Evolutionary conservation across 92 coral and sea anemone species (phyloP).

Genomic region (Chrysogorgia sp.): DNA sequence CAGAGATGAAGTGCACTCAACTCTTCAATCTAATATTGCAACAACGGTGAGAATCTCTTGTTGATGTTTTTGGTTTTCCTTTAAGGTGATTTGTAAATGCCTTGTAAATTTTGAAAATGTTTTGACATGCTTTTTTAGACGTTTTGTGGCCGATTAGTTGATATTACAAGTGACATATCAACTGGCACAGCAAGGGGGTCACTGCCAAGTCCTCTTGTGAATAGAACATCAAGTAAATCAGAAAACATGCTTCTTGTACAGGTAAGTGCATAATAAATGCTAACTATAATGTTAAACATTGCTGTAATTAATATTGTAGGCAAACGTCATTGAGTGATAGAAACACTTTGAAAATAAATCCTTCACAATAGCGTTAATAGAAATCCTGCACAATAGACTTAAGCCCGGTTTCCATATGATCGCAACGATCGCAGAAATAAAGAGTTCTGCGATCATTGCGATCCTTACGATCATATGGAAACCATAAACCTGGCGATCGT

Average conservation of each 20-base stretch:
- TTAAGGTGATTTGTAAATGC: not conserved
- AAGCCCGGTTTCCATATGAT: too few relatives aligned
- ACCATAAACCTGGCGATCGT: too few relatives aligned
- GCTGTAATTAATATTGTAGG: too few relatives aligned
- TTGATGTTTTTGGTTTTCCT: not conserved
- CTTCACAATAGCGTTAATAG: too few relatives aligned
- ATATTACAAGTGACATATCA: slow-evolving; percentile 53
- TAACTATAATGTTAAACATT: too few relatives aligned
- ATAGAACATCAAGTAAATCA: not conserved
- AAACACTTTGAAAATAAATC: not conserved
- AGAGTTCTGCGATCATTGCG: too few relatives aligned
- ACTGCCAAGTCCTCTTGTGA: slow-evolving; percentile 52
- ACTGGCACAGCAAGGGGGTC: slow-evolving; percentile 74
- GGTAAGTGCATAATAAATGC: slow-evolving; percentile 6
- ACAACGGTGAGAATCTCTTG: slow-evolving; percentile 70
- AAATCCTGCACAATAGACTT: too few relatives aligned
- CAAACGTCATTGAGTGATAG: too few relatives aligned
- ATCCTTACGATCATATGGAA: too few relatives aligned
- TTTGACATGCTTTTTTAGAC: slow-evolving; percentile 56
- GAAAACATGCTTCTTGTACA: slow-evolving; percentile 9
- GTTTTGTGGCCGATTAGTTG: slow-evolving; percentile 87
- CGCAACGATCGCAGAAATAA: too few relatives aligned
- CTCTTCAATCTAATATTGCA: slow-evolving; percentile 81
- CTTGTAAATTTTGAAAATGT: not conserved
- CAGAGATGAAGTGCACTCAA: slow-evolving; percentile 75